These are phyloP conservation scores for Ranitomeya imitator DNA, from an alignment of 2,113 vertebrate species.

Conservation along the genomic window DNA sequence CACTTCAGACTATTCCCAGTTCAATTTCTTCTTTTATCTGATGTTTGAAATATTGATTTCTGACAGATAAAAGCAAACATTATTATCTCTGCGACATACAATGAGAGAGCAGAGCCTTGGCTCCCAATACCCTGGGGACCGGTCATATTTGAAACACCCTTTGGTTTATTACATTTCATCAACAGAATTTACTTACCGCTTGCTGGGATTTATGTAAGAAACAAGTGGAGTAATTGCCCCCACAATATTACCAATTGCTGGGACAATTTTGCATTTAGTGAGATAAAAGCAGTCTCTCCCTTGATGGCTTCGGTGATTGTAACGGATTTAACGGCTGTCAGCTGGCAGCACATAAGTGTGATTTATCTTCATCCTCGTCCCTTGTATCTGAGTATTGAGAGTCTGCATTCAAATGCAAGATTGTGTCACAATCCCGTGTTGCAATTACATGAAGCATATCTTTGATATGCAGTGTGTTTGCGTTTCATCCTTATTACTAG, in stretches of 20 bases:
- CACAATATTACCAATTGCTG: slow-evolving; percentile 85
- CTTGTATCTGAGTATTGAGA: slow-evolving; percentile 79
- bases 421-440: slow-evolving; percentile 58
- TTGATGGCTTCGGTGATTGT: slow-evolving; percentile 89
- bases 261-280: slow-evolving; percentile 87
- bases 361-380: slow-evolving; percentile 96
- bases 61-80: slow-evolving; percentile 99
- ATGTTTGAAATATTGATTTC: slow-evolving; percentile 99
- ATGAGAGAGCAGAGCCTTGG: slow-evolving; percentile 82
- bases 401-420: slow-evolving; percentile 74
- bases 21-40: slow-evolving; percentile 99
- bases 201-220: slow-evolving; percentile 93
- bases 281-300: slow-evolving; percentile 89
- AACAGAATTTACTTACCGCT: slow-evolving; percentile 98
- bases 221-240: slow-evolving; percentile 77
- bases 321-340: slow-evolving; percentile 98
- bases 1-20: slow-evolving; percentile 99
- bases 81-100: slow-evolving; percentile 95
- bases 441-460: slow-evolving; percentile 35
- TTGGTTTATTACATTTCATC: slow-evolving; percentile 97
- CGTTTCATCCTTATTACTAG: neutral
- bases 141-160: slow-evolving; percentile 84
- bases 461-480: neutral
- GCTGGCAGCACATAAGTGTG: slow-evolving; percentile 92
- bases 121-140: slow-evolving; percentile 83